Base-by-base conservation (phyloP, 1,140 invertebrate species). In the Cydia fagiglandana region DNA sequence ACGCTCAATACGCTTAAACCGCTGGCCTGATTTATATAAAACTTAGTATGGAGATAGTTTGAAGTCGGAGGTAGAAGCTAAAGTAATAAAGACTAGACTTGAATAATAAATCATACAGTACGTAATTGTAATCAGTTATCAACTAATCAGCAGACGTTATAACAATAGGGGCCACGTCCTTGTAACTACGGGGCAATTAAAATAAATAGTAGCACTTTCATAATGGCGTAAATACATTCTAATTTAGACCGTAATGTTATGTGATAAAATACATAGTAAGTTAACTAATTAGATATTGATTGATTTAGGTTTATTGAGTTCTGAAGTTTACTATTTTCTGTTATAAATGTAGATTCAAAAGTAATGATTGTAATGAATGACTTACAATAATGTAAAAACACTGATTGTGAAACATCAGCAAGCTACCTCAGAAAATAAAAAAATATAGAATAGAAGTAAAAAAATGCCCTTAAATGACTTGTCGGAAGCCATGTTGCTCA, bases 271-370 rank as follows among this genome's bases (percentile, higher is more conserved):
- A 61, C 20, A 61, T 24, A 12, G 56, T 61, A 10, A 9, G n/a
- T 61, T 0, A 56, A 7, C 17, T 61, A 24, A 61, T 61, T 10
- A 61, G 2, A 24, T 61, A 61, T 61, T 24, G 20, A 61, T 24
- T 61, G 20, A 9, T 61, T 61, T 61, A 20, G 20, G 20, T 61
- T 24, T 10, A 61, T 24, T 7, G 6, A 61, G 17, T 61, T 61
- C 15, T 20, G 3, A 0, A 10, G 56, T 61, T 17, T 56, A 61
- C n/a, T n/a, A n/a, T 24, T 61, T 2, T 17, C 20, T 81, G 17
- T 50, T 73, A 47, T n/a, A 74, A 74, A 20, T 45, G 73, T 78
- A 78, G 78, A 15, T 75, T 61, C 30, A 12, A 30, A n/a, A 50
- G 47, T 73, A 50, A 78, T 73, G n/a, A n/a, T n/a, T n/a, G 13